Percentiles rank a stretch among this genome's conserved stretches.
Conservation (phyloP, 92 coral and sea anemone species). For the Hydrozoanthus gracilis region DNA sequence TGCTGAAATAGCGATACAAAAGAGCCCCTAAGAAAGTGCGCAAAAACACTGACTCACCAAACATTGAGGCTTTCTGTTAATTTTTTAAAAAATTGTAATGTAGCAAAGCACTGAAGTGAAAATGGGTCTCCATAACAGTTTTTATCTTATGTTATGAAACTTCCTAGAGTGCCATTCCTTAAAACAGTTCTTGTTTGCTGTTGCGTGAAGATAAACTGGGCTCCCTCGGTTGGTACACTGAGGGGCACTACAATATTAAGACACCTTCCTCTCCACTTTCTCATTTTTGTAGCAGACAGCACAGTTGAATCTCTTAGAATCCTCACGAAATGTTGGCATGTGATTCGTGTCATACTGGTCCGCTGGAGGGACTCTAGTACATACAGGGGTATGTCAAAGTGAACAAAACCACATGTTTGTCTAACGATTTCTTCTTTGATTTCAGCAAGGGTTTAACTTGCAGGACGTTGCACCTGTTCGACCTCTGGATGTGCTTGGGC, state of each 20-base stretch:
- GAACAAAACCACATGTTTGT: conserved; percentile 53
- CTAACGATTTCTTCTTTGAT: conserved; percentile 56
- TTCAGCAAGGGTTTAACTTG: conserved; percentile 36
- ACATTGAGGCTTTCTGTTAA: conserved; percentile 21
- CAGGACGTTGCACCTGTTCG: not conserved
- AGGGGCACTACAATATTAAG: conserved; percentile 45
- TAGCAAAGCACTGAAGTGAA: conserved; percentile 23
- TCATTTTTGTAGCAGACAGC: conserved; percentile 52
- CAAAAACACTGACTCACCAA: conserved; percentile 20
- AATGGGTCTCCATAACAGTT: conserved; percentile 11
- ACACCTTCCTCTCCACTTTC: conserved; percentile 40
- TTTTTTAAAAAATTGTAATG: conserved; percentile 7
- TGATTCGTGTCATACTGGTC: conserved; percentile 36
- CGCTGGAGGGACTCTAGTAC: conserved; percentile 18
- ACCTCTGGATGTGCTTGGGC: conserved; percentile 13
- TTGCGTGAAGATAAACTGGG: conserved; percentile 40
- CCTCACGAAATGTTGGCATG: conserved; percentile 28
- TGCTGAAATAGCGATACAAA: conserved; percentile 19
- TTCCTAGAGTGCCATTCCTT: conserved; percentile 48
- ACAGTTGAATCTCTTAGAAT: conserved; percentile 35
- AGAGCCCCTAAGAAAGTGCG: conserved; percentile 10
- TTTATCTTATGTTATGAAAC: conserved; percentile 10
- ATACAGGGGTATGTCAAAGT: conserved; percentile 51
- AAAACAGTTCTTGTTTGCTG: conserved; percentile 49
- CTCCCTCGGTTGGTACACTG: conserved; percentile 44